These are phyloP conservation scores for Parauchenoglanis punctatus DNA, from an alignment of 2,797 vertebrate species.

Conservation along the genomic window DNA sequence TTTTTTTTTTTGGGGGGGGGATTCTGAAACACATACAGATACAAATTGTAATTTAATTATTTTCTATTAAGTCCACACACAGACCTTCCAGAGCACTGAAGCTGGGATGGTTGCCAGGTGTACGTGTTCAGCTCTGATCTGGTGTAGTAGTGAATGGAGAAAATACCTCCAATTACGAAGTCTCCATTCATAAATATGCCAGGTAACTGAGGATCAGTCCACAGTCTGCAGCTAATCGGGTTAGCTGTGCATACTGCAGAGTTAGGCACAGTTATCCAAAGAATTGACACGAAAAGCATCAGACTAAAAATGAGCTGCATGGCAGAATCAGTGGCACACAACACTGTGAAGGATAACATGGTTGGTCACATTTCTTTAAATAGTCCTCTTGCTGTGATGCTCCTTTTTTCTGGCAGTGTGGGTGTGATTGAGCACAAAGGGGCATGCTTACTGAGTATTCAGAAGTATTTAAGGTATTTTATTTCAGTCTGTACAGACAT, in stretches of 20 bases:
- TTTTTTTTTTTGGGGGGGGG: too few species aligned
- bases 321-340: constrained; percentile 3
- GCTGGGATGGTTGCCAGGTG: constrained; percentile 28
- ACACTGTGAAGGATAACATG: neutral
- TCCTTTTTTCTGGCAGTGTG: neutral
- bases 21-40: neutral
- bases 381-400: neutral
- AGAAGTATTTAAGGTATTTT: neutral
- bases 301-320: constrained; percentile 35
- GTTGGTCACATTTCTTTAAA: constrained; percentile 14
- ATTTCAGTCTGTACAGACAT: neutral
- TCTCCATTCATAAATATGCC: constrained; percentile 48
- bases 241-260: constrained; percentile 10
- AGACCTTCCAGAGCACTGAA: constrained; percentile 43
- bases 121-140: constrained; percentile 30
- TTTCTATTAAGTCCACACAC: constrained; percentile 9
- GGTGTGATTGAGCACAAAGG: neutral
- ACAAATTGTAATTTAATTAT: neutral
- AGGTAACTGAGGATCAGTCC: constrained; percentile 22
- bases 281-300: constrained; percentile 12
- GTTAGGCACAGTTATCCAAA: constrained; percentile 13
- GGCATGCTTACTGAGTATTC: neutral
- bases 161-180: constrained; percentile 54
- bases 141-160: constrained; percentile 44
- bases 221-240: constrained; percentile 36